Evolutionary conservation across 2,113 vertebrate species (phyloP).

Genomic region (Lepisosteus osseus): DNA sequence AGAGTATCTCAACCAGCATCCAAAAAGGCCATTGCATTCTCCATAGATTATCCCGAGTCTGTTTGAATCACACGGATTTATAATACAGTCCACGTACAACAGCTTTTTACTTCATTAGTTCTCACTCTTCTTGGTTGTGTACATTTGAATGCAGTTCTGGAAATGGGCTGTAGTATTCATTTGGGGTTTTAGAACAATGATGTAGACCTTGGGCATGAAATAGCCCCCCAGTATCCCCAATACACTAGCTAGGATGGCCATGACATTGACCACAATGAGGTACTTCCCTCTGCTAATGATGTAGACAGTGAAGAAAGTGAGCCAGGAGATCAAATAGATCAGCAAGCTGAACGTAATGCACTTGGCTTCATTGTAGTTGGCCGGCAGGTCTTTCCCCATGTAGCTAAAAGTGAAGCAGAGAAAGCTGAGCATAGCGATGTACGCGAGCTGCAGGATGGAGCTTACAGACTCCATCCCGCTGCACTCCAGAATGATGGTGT

Average conservation of each 20-base stretch:
- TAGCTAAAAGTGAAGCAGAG: constrained; percentile 75
- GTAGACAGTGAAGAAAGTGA: constrained; percentile 70
- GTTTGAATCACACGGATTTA: constrained; percentile 2
- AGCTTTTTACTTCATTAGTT: not conserved
- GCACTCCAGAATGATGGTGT: constrained; percentile 65
- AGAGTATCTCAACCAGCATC: not conserved
- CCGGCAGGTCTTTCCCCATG: constrained; percentile 77
- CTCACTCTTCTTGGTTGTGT: constrained; percentile 65
- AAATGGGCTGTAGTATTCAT: constrained; percentile 68
- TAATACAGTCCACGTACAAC: not conserved
- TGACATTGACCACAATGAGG: constrained; percentile 54
- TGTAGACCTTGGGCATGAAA: constrained; percentile 68
- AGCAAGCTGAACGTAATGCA: constrained; percentile 72
- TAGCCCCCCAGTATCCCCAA: constrained; percentile 61
- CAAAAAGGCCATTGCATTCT: too few relatives aligned
- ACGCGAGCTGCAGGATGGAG: constrained; percentile 46
- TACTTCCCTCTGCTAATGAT: constrained; percentile 57
- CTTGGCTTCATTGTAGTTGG: constrained; percentile 81
- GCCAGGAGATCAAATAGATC: constrained; percentile 72
- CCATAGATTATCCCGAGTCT: not conserved
- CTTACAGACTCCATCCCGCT: constrained; percentile 52
- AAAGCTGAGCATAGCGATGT: constrained; percentile 53
- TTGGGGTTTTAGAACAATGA: constrained; percentile 62
- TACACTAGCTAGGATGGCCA: constrained; percentile 59
- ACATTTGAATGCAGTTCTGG: constrained; percentile 74